Evolutionary conservation across 2,888 invertebrate species (phyloP).

Genomic region (Sinopyrophorus schimmeli): DNA sequence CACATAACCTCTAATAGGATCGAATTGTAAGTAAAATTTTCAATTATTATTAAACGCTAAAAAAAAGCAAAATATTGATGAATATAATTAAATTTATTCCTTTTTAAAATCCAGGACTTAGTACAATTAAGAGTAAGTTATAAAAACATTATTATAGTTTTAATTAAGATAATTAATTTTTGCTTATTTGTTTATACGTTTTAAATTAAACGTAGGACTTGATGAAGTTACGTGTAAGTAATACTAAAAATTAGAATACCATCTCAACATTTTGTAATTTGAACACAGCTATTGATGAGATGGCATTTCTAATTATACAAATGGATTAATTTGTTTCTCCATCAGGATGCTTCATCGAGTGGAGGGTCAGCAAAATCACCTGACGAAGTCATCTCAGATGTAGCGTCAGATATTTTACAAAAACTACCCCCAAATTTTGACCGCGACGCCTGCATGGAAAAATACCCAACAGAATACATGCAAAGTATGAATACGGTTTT

Average conservation of each 20-base stretch:
- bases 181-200: constrained; percentile 1
- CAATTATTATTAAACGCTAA: no score
- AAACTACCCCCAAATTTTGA: constrained; percentile 75
- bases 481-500: constrained; percentile 95
- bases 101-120: no score
- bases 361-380: constrained; percentile 69
- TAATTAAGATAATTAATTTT: constrained; percentile 7
- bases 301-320: constrained; percentile 42
- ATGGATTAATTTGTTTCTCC: constrained; percentile 36
- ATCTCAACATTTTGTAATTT: no score
- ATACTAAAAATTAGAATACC: no score
- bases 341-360: constrained; percentile 65
- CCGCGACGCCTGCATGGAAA: constrained; percentile 65
- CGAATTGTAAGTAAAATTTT: constrained; percentile 53
- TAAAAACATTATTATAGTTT: no score
- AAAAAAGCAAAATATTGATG: no score
- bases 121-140: constrained; percentile 49
- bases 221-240: constrained; percentile 29
- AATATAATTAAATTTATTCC: no score
- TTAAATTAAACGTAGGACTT: constrained; percentile 29
- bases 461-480: constrained; percentile 75
- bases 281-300: no score
- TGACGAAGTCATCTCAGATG: constrained; percentile 78
- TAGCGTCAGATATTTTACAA: constrained; percentile 76
- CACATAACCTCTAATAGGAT: constrained; percentile 55